phyloP scores from a whole-genome alignment of 2,888 invertebrate species.

The Bimastos eiseni region DNA sequence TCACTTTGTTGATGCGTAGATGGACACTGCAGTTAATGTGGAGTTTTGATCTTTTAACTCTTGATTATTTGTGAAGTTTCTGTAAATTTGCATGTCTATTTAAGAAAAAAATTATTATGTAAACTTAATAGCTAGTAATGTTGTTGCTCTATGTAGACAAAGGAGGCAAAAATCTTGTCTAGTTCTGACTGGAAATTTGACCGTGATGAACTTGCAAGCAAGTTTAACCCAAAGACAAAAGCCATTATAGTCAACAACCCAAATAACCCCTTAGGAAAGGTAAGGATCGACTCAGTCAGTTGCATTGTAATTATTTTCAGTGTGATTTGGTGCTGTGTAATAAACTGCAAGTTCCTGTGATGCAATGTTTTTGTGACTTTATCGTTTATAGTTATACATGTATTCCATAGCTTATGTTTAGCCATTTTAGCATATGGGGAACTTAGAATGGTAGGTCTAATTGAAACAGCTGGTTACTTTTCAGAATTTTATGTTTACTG shows the following conservation, averaged over 20 bases:
- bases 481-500: too few relatives aligned
- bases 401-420: not conserved
- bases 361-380: not conserved
- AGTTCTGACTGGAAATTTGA: slow-evolving; percentile 90
- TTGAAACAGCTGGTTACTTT: not conserved
- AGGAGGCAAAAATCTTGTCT: slow-evolving; percentile 60
- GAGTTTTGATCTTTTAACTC: too few relatives aligned
- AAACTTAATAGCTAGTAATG: not conserved
- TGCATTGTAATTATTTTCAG: too few relatives aligned
- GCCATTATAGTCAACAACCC: slow-evolving; percentile 95
- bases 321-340: not conserved
- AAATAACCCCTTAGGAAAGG: slow-evolving; percentile 95
- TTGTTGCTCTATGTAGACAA: too few relatives aligned
- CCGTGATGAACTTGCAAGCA: slow-evolving; percentile 74
- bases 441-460: not conserved
- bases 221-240: slow-evolving; percentile 88
- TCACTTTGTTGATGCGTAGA: too few relatives aligned
- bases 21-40: too few relatives aligned
- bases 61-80: too few relatives aligned
- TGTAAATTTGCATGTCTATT: too few relatives aligned
- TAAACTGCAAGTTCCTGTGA: not conserved
- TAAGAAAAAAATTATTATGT: too few relatives aligned
- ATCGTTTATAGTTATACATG: not conserved
- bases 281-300: slow-evolving; percentile 63
- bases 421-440: not conserved